phyloP scores from a whole-genome alignment of 2,797 vertebrate species.

The Cossypha dichroa region DNA sequence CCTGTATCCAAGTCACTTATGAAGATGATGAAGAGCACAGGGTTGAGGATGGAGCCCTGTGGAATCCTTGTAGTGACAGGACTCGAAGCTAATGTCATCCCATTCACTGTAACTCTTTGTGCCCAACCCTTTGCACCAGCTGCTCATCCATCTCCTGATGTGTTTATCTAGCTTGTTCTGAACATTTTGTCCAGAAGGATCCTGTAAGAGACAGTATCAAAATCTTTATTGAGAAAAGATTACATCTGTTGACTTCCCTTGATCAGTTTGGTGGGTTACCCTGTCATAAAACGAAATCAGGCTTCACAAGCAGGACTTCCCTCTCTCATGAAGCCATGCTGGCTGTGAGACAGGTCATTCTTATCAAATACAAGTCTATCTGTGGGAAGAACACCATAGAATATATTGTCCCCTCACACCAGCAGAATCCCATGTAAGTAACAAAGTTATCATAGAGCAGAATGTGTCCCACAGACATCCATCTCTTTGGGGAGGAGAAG shows the following conservation, averaged over 20 bases:
- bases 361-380: background rate
- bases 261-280: background rate
- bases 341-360: background rate
- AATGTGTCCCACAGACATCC: background rate
- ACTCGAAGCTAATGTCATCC: background rate
- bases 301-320: background rate
- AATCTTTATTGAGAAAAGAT: background rate
- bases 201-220: background rate
- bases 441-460: background rate
- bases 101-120: background rate
- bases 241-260: background rate
- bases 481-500: background rate
- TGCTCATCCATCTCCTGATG: background rate
- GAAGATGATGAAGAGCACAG: background rate
- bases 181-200: background rate
- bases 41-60: background rate
- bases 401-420: background rate
- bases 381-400: background rate
- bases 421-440: background rate
- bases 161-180: background rate
- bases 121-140: background rate
- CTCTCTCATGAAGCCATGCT: background rate
- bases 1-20: background rate
- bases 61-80: background rate
- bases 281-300: background rate